Percentiles rank a stretch among this genome's conserved stretches.
Conservation (phyloP, 1,140 invertebrate genomes). For the Drosophila pachea region DNA sequence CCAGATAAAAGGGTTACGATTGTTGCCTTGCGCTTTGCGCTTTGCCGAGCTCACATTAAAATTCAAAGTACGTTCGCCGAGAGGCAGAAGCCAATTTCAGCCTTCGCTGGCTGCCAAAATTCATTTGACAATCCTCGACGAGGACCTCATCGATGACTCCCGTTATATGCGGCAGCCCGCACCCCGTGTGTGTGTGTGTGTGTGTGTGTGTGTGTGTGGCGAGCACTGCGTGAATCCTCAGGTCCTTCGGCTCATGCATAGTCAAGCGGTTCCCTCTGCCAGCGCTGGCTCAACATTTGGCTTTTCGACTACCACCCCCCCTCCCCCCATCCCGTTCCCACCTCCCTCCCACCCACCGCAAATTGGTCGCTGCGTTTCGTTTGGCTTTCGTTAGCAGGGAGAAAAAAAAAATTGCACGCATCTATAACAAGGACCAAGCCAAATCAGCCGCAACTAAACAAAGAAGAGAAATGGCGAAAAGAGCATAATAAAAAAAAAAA, state of each 20-base stretch:
- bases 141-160: conserved; percentile 5
- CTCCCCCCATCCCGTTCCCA: too few species aligned
- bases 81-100: conserved; percentile 75
- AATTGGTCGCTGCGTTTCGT: conserved; percentile 64
- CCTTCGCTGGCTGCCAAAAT: conserved; percentile 70
- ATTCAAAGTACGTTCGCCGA: conserved; percentile 73
- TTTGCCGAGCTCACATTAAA: conserved; percentile 53
- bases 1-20: conserved; percentile 44
- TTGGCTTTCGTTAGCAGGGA: conserved; percentile 45
- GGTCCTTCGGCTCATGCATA: conserved; percentile 56
- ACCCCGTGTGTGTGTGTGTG: background rate
- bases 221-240: conserved; percentile 10
- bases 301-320: conserved; percentile 17
- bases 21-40: conserved; percentile 25
- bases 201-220: conserved; percentile 3
- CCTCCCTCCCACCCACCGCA: conserved; percentile 18
- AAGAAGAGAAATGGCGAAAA: conserved; percentile 8
- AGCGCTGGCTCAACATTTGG: conserved; percentile 31
- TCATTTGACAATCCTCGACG: conserved; percentile 67
- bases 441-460: conserved; percentile 23
- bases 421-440: conserved; percentile 31
- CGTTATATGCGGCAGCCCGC: background rate
- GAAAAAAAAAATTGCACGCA: conserved; percentile 51
- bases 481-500: background rate
- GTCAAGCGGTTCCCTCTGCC: conserved; percentile 44